Evolutionary conservation across 2,888 invertebrate genomes (phyloP).

Genomic region (Leptinotarsa peninsularis): DNA sequence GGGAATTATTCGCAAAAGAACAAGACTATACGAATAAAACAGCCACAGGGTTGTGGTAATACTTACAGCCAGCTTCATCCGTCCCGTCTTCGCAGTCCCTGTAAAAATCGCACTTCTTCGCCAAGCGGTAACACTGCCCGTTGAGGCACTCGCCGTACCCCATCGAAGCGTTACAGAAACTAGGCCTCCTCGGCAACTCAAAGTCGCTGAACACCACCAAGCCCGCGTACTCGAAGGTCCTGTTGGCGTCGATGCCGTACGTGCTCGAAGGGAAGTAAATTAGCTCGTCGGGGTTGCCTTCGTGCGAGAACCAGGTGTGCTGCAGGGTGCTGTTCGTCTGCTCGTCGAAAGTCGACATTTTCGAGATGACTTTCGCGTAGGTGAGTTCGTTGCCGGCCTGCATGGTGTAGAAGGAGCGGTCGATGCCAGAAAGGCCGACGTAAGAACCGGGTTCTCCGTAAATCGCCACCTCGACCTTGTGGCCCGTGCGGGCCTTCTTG

Average conservation of each 20-base stretch:
- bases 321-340: conserved; percentile 85
- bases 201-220: conserved; percentile 93
- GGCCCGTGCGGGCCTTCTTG: conserved; percentile 92
- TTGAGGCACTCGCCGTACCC: conserved; percentile 86
- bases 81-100: conserved; percentile 86
- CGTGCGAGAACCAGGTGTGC: conserved; percentile 87
- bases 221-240: conserved; percentile 92
- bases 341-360: conserved; percentile 90
- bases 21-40: neutral
- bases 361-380: conserved; percentile 86
- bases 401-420: conserved; percentile 90
- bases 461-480: conserved; percentile 92
- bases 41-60: neutral
- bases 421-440: conserved; percentile 91
- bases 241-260: conserved; percentile 89
- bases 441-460: conserved; percentile 95
- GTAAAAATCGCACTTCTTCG: conserved; percentile 80
- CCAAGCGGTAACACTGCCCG: conserved; percentile 79
- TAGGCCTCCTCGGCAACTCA: conserved; percentile 75
- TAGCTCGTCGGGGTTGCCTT: conserved; percentile 85
- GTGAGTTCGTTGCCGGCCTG: conserved; percentile 92
- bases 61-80: conserved; percentile 83
- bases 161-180: conserved; percentile 77
- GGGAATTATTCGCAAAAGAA: too few species aligned
- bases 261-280: conserved; percentile 91